Base-by-base conservation (phyloP, 2,113 vertebrate species). In the Gnathonemus longibarbis region DNA sequence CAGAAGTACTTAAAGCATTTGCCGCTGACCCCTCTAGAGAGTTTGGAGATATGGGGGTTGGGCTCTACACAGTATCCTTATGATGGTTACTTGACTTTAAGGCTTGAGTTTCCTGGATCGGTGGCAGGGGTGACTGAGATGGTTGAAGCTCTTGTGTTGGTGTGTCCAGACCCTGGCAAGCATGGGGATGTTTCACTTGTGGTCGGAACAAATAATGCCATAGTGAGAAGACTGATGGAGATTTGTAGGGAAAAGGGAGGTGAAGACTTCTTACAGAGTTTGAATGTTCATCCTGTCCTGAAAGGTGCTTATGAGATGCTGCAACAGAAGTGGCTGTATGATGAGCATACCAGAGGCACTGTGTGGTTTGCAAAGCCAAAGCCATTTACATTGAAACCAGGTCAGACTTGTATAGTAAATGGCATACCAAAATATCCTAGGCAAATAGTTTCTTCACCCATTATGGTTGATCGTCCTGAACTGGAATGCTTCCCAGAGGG, bases 21-120 rank as follows among this genome's bases (percentile, higher is more conserved):
- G 50, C 86, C 86, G 31, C 39, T 92, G 45, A 84, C 49, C 3
- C 87, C 91, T 11, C 70, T 90, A 10, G 49, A 89, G 0, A n/a
- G n/a, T 50, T 80, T 91, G 49, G 85, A 92, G 46, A 80, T 90
- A 80, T 92, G 92, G 91, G 92, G 92, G 5, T 48, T 91, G 0
- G 90, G 90, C 77, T 17, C 8, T 3, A 21, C 50, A 1, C 0
- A 89, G 17, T 91, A 90, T 66, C 90, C 90, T 35, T 92, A 90
- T 84, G 84, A 92, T 92, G 88, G 90, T 17, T 91, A 90, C 35
- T 3, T 92, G 77, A 86, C 39, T 17, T 39, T 91, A 10, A 88
- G 89, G 35, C 80, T 92, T 31, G 89, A 91, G 88, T 92, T 92
- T 70, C n/a, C 3, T 42, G 84, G 24, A 35, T 50, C 13, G 87